Conservation (phyloP, 2,797 vertebrate genomes). For the Esox lucius region DNA sequence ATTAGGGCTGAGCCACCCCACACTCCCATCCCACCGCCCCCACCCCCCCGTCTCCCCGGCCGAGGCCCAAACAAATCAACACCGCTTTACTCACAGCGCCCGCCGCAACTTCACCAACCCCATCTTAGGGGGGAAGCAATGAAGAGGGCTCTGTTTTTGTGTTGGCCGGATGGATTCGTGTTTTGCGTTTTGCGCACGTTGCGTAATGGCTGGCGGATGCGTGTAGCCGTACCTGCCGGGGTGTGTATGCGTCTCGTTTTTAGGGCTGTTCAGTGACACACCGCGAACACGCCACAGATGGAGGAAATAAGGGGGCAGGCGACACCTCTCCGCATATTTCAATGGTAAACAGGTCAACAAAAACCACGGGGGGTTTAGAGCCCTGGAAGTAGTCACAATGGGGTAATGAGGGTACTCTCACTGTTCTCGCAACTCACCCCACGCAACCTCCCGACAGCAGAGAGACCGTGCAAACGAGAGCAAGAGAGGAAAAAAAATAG, state of each 20-base stretch:
- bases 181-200: neutral
- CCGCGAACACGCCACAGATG: conserved; percentile 63
- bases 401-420: conserved; percentile 77
- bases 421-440: neutral
- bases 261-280: neutral
- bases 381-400: conserved; percentile 82
- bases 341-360: conserved; percentile 92
- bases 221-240: conserved; percentile 1
- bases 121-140: conserved; percentile 73
- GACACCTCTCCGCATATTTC: conserved; percentile 79
- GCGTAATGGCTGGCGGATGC: neutral
- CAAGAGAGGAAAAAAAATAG: neutral
- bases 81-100: conserved; percentile 89
- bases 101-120: conserved; percentile 88
- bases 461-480: neutral
- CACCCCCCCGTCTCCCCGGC: conserved; percentile 75
- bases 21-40: conserved; percentile 80
- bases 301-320: conserved; percentile 81
- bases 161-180: neutral
- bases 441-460: neutral
- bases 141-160: conserved; percentile 12
- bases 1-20: conserved; percentile 76
- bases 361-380: conserved; percentile 62
- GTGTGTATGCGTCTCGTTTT: neutral
- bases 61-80: conserved; percentile 91